These are phyloP conservation scores for Thymallus thymallus DNA, from an alignment of 2,113 vertebrate genomes.

Conservation along the genomic window DNA sequence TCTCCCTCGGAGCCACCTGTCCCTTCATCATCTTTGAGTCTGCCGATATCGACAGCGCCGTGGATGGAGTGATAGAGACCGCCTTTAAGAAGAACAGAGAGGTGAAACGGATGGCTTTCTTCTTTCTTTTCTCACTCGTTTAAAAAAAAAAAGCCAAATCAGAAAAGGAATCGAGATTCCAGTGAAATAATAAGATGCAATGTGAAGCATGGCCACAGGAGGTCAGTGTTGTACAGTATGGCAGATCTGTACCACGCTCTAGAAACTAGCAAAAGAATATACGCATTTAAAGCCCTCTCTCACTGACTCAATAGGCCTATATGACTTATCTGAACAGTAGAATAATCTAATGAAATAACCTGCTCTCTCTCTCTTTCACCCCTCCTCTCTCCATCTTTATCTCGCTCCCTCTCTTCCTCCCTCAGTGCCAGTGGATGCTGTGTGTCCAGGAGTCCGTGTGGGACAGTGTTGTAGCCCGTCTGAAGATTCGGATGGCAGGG, in stretches of 20 bases:
- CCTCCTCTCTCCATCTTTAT: no score
- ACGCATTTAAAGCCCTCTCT: no score
- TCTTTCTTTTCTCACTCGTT: neutral
- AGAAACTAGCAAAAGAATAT: neutral
- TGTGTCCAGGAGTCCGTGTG: conserved; percentile 81
- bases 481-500: conserved; percentile 71
- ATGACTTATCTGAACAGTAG: no score
- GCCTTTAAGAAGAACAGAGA: conserved; percentile 71
- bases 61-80: conserved; percentile 67
- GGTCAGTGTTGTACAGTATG: neutral
- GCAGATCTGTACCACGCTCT: no score
- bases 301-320: neutral
- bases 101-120: conserved; percentile 38
- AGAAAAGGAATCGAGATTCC: neutral
- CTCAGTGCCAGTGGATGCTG: conserved; percentile 74
- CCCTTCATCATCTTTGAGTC: conserved; percentile 77
- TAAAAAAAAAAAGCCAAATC: no score
- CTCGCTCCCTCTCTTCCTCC: neutral
- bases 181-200: no score
- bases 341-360: neutral
- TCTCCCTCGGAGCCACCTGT: conserved; percentile 57
- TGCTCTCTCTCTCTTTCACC: neutral
- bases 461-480: conserved; percentile 65
- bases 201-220: neutral
- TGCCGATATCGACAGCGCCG: conserved; percentile 75